Evolutionary conservation across 2,888 invertebrate species (phyloP).

Genomic region (Drymonia ruficornis): DNA sequence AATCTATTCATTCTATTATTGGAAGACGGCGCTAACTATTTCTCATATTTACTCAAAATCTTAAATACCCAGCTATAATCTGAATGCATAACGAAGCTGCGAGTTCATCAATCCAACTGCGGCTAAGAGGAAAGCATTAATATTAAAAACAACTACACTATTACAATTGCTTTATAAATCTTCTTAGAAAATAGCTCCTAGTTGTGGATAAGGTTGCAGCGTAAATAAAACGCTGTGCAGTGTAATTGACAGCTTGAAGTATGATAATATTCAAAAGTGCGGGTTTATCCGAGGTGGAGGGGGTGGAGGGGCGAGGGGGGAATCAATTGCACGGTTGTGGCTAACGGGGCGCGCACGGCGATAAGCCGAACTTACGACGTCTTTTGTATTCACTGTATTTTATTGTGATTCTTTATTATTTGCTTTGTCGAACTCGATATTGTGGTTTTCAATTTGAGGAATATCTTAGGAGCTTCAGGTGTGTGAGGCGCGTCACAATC

Average conservation of each 20-base stretch:
- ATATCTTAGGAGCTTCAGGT: no score
- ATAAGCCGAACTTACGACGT: slow-evolving; percentile 77
- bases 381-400: slow-evolving; percentile 73
- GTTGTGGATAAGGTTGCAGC: slow-evolving; percentile 15
- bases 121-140: not conserved
- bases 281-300: slow-evolving; percentile 61
- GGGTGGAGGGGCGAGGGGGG: slow-evolving; percentile 47
- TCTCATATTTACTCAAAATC: no score
- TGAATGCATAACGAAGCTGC: not conserved
- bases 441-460: no score
- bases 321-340: slow-evolving; percentile 76
- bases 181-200: slow-evolving; percentile 28
- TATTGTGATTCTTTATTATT: slow-evolving; percentile 47
- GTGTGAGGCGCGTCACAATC: no score
- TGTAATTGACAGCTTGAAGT: slow-evolving; percentile 71
- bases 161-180: not conserved
- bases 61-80: no score
- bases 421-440: not conserved
- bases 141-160: not conserved
- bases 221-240: slow-evolving; percentile 24
- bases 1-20: no score
- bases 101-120: not conserved
- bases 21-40: no score
- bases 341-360: slow-evolving; percentile 71
- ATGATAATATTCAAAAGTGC: slow-evolving; percentile 69